Evolutionary conservation across 92 coral and sea anemone species (phyloP).

Genomic region (Diadumene lineata): DNA sequence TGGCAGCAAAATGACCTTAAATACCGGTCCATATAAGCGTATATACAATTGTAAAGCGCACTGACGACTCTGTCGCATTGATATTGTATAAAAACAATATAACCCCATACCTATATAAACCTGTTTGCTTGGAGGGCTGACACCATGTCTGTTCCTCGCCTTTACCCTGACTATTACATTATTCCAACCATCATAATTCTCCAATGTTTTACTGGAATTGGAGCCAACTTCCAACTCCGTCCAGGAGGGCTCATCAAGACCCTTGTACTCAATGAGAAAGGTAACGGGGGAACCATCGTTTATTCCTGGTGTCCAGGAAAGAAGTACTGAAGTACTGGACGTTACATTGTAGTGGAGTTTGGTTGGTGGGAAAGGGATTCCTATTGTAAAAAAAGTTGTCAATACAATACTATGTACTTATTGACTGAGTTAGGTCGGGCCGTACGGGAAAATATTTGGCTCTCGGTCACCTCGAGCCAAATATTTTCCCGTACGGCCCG

Average conservation of each 20-base stretch:
- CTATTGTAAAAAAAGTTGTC: slow-evolving; percentile 27
- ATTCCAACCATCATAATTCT: slow-evolving; percentile 36
- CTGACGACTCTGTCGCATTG: no score
- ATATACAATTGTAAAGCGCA: no score
- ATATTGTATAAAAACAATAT: no score
- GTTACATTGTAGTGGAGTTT: slow-evolving; percentile 50
- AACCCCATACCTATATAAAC: neutral
- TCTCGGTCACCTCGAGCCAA: no score
- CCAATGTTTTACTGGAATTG: slow-evolving; percentile 42
- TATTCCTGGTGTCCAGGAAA: slow-evolving; percentile 80
- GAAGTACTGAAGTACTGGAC: slow-evolving; percentile 34
- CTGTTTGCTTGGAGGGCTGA: slow-evolving; percentile 32
- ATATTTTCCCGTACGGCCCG: no score
- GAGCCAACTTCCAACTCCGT: slow-evolving; percentile 30
- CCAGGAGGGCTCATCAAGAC: slow-evolving; percentile 37
- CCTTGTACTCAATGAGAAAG: slow-evolving; percentile 50
- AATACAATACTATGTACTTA: no score
- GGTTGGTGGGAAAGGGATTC: slow-evolving; percentile 74
- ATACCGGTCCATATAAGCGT: no score
- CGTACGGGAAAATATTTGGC: no score
- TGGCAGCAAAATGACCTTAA: no score
- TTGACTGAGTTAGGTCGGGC: no score
- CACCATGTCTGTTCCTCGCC: slow-evolving; percentile 71
- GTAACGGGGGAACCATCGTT: slow-evolving; percentile 52
- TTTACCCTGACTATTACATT: slow-evolving; percentile 52